Evolutionary conservation across 2,113 vertebrate genomes (phyloP).

Genomic region (Atherinomorus stipes): DNA sequence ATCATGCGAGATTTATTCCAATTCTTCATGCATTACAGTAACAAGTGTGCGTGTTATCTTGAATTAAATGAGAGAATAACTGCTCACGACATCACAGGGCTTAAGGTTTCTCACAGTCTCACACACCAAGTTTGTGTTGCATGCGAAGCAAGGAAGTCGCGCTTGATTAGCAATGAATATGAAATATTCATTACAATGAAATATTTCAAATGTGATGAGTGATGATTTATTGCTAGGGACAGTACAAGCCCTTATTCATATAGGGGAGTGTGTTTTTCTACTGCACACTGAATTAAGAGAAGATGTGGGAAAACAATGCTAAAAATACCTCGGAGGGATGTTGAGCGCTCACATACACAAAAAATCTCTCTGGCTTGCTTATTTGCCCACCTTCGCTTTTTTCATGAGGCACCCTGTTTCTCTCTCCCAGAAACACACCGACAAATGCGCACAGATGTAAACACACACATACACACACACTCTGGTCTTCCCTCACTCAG

Average conservation of each 20-base stretch:
- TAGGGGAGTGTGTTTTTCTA: constrained; percentile 8
- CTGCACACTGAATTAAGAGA: constrained; percentile 13
- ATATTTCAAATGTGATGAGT: constrained; percentile 69
- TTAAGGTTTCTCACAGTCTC: constrained; percentile 26
- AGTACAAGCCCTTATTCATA: constrained; percentile 44
- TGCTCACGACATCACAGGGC: not conserved
- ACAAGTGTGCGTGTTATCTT: not conserved
- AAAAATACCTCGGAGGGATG: constrained; percentile 74
- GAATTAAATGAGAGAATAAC: not conserved
- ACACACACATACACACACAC: constrained; percentile 25
- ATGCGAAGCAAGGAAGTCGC: constrained; percentile 28
- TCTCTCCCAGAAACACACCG: constrained; percentile 15
- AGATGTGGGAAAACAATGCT: constrained; percentile 46
- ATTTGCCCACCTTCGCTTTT: constrained; percentile 56
- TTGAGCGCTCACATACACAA: constrained; percentile 53
- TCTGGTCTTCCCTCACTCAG: constrained; percentile 51
- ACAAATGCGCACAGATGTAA: constrained; percentile 45
- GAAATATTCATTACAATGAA: constrained; percentile 1
- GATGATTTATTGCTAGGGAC: constrained; percentile 68
- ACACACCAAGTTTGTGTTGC: not conserved
- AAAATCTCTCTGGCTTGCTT: constrained; percentile 52
- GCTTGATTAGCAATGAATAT: constrained; percentile 66
- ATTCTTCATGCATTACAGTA: not conserved
- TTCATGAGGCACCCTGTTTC: not conserved
- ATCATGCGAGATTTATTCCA: no score